Conservation (phyloP, 2,113 vertebrate species). For the Charadrius vociferus region DNA sequence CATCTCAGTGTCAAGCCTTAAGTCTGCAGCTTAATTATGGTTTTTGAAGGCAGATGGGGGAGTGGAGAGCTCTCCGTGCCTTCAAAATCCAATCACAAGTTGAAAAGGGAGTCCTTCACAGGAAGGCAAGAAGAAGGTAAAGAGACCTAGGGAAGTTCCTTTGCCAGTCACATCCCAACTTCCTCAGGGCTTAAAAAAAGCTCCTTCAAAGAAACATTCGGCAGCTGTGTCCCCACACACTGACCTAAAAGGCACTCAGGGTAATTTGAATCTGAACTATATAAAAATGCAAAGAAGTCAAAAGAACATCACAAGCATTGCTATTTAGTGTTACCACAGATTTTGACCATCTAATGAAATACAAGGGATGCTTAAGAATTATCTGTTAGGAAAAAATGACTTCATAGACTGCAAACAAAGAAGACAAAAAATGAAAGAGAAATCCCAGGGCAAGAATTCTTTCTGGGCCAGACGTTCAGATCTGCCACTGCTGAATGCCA, state of each 20-base stretch:
- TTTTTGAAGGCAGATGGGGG: not conserved
- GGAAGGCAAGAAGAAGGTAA: not conserved
- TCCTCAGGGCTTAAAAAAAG: not conserved
- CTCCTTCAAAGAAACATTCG: not conserved
- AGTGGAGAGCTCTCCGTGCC: not conserved
- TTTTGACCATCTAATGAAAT: not conserved
- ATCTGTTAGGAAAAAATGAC: not conserved
- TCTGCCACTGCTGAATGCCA: not conserved
- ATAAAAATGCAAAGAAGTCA: not conserved
- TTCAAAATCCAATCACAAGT: not conserved
- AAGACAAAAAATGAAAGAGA: not conserved
- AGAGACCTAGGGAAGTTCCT: not conserved
- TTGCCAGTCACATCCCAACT: not conserved
- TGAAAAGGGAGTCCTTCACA: not conserved
- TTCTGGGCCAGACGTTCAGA: not conserved
- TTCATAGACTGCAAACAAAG: not conserved
- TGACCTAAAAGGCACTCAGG: not conserved
- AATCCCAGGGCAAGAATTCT: not conserved
- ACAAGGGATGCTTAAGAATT: not conserved
- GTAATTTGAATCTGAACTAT: not conserved
- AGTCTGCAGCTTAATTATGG: not conserved
- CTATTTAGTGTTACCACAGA: not conserved
- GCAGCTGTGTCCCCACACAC: not conserved
- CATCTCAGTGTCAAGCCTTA: not conserved
- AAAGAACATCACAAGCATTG: not conserved